These are phyloP conservation scores for Protobothrops flavoviridis DNA, from an alignment of 2,113 vertebrate genomes.

Conservation along the genomic window DNA sequence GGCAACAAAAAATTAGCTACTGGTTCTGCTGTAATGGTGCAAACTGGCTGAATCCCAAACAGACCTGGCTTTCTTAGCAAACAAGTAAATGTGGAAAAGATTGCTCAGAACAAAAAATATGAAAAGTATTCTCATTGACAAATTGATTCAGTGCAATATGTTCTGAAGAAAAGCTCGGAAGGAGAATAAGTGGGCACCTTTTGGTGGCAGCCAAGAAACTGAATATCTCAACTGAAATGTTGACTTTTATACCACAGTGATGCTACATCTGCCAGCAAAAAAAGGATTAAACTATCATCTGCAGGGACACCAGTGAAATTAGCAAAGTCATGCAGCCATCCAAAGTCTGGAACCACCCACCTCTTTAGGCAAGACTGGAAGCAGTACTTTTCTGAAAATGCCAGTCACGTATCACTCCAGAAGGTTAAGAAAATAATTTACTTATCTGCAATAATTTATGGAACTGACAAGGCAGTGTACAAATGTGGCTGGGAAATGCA, in stretches of 20 bases:
- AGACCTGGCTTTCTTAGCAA: not conserved
- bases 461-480: conserved; percentile 56
- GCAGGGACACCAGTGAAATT: not conserved
- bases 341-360: not conserved
- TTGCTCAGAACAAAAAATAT: not conserved
- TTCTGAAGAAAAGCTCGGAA: not conserved
- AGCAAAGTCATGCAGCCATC: conserved; percentile 8
- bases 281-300: conserved; percentile 17
- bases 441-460: conserved; percentile 71
- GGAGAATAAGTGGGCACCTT: not conserved
- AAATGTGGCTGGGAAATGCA: conserved; percentile 55
- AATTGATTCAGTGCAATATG: not conserved
- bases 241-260: not conserved
- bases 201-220: not conserved
- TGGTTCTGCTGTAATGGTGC: no score
- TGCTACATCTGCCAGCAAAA: not conserved
- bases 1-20: no score
- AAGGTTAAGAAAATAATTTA: conserved; percentile 71
- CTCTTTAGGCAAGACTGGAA: conserved; percentile 43
- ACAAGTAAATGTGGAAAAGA: not conserved
- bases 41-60: not conserved
- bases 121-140: not conserved
- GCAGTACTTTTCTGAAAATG: conserved; percentile 52
- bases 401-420: conserved; percentile 53
- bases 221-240: not conserved